Conservation (phyloP, 2,888 invertebrate genomes). For the Scaptomyza reducta region DNA sequence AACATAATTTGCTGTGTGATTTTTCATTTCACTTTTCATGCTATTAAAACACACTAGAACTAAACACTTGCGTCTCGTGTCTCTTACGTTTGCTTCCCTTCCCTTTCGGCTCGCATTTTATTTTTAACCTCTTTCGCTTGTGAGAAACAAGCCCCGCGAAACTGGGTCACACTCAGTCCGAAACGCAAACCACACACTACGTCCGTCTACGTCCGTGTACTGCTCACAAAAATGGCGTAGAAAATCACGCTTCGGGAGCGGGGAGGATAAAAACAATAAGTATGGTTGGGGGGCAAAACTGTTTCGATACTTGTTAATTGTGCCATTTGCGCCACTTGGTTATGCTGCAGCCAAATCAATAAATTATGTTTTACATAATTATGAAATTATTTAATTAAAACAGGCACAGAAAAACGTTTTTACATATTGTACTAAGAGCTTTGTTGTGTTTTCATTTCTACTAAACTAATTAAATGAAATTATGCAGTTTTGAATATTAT, state of each 20-base stretch:
- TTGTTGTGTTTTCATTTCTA: no score
- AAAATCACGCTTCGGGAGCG: conserved; percentile 30
- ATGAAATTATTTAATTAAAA: not conserved
- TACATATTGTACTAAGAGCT: no score
- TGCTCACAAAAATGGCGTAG: conserved; percentile 34
- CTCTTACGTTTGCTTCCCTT: conserved; percentile 7
- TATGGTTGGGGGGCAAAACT: not conserved
- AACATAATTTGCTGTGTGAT: conserved; percentile 74
- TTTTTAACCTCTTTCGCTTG: conserved; percentile 64
- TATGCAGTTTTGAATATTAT: no score
- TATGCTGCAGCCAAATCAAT: not conserved
- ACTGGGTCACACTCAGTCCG: conserved; percentile 65
- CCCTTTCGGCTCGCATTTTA: conserved; percentile 32
- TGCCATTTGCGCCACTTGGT: not conserved
- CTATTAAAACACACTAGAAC: conserved; percentile 53
- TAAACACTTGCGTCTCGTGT: conserved; percentile 12
- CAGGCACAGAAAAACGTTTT: no score
- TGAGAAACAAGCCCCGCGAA: conserved; percentile 45
- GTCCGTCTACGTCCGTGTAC: not conserved
- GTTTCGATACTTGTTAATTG: not conserved
- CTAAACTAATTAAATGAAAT: not conserved
- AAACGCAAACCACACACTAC: conserved; percentile 2
- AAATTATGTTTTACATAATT: conserved; percentile 5
- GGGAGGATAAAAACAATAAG: not conserved
- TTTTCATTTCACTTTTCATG: conserved; percentile 60